Percentiles rank a stretch among this genome's conserved stretches.
Evolutionary conservation across 2,888 invertebrate genomes (phyloP).

Genomic region (Anoplius nigerrimus): DNA sequence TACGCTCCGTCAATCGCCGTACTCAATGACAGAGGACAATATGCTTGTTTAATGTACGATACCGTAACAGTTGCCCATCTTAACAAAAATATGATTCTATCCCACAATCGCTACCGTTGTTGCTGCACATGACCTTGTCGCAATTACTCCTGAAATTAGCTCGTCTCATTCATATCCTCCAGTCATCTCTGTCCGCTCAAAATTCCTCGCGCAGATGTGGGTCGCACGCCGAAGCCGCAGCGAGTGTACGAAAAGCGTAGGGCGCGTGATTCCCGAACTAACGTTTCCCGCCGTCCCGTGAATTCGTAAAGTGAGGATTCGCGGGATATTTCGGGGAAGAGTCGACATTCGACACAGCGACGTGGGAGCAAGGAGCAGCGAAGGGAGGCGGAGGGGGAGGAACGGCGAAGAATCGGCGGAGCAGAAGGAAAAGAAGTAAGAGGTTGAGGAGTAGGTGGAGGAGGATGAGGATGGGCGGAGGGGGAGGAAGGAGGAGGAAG

Average conservation of each 20-base stretch:
- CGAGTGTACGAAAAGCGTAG: neutral
- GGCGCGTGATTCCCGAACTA: constrained; percentile 51
- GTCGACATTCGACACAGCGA: constrained; percentile 36
- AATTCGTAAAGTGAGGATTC: constrained; percentile 71
- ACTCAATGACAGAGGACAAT: too few relatives aligned
- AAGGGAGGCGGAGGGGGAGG: constrained; percentile 16
- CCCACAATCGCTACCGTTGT: too few relatives aligned
- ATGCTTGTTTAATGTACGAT: too few relatives aligned
- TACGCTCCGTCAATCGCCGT: too few relatives aligned
- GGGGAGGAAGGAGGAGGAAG: constrained; percentile 12
- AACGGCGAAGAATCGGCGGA: constrained; percentile 11
- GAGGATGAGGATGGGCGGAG: constrained; percentile 47
- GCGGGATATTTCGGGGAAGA: constrained; percentile 51
- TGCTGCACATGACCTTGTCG: too few relatives aligned
- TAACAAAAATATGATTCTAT: neutral
- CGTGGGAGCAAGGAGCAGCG: constrained; percentile 9
- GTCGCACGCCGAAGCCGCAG: neutral
- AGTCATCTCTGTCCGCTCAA: neutral
- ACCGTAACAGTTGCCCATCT: too few relatives aligned
- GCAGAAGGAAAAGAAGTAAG: constrained; percentile 9
- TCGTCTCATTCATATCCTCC: too few relatives aligned
- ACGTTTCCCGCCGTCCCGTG: constrained; percentile 63
- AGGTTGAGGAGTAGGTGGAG: constrained; percentile 26
- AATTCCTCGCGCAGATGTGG: constrained; percentile 5
- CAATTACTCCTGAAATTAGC: too few relatives aligned